Evolutionary conservation across 1,140 invertebrate genomes (phyloP).

Genomic region (Polypedilum vanderplanki): DNA sequence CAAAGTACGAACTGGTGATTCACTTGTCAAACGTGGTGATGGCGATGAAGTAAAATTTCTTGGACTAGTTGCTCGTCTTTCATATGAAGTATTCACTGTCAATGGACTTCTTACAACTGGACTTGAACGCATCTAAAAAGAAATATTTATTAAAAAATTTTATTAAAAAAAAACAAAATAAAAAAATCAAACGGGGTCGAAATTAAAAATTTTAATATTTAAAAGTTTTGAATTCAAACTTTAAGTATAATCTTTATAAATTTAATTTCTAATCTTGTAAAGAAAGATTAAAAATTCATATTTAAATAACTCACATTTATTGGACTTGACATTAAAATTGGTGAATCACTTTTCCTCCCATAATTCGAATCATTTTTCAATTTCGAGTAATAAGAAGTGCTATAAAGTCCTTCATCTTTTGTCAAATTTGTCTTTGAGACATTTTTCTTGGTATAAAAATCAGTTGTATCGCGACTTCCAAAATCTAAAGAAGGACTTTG

Average conservation of each 20-base stretch:
- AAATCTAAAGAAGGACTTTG: neutral
- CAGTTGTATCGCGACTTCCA: constrained; percentile 33
- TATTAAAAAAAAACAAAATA: too few species aligned
- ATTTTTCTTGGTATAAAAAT: constrained; percentile 32
- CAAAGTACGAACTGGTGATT: constrained; percentile 39
- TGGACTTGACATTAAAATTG: constrained; percentile 31
- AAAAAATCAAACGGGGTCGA: too few species aligned
- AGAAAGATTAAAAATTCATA: too few species aligned
- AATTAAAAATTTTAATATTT: too few species aligned
- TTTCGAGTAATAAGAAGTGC: constrained; percentile 28
- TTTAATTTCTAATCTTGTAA: too few species aligned
- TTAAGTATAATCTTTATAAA: too few species aligned
- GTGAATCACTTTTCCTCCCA: constrained; percentile 38
- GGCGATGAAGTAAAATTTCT: constrained; percentile 40
- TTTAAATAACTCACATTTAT: constrained; percentile 28
- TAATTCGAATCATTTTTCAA: neutral
- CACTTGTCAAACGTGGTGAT: constrained; percentile 35
- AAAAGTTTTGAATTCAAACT: too few species aligned
- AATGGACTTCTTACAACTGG: constrained; percentile 41
- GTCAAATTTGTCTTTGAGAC: constrained; percentile 21
- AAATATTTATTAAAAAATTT: too few species aligned
- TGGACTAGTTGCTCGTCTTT: constrained; percentile 38
- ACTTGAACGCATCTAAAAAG: constrained; percentile 40
- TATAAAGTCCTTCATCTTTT: constrained; percentile 22
- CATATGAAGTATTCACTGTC: constrained; percentile 42